Evolutionary conservation across 1,140 invertebrate species (phyloP).

Genomic region (Yoshiicerus persimilis): DNA sequence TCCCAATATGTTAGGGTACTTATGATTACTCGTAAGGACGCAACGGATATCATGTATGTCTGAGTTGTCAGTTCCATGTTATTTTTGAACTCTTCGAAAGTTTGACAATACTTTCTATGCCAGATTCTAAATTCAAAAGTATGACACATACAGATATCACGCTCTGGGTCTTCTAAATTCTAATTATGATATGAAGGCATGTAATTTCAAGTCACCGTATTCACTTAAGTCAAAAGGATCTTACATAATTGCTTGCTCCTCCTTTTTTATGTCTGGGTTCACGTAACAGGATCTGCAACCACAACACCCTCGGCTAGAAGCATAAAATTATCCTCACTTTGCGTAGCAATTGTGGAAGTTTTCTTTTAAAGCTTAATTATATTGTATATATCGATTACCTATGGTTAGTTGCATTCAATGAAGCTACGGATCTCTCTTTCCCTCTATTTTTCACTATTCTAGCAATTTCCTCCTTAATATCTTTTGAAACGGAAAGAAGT

Average conservation of each 20-base stretch:
- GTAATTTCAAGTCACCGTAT: neutral
- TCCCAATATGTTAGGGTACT: constrained; percentile 24
- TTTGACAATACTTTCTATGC: neutral
- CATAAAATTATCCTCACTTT: no score
- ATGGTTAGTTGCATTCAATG: neutral
- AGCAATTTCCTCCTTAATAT: neutral
- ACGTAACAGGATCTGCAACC: neutral
- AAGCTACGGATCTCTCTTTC: neutral
- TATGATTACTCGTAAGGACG: neutral
- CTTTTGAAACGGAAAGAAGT: neutral
- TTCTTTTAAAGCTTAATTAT: no score
- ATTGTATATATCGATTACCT: no score
- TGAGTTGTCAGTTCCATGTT: neutral
- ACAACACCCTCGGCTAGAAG: neutral
- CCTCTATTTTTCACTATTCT: neutral
- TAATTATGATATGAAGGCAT: neutral
- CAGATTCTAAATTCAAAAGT: neutral
- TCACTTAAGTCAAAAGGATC: no score
- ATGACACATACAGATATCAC: neutral
- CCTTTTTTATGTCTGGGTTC: neutral
- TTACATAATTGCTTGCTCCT: neutral
- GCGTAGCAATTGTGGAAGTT: no score
- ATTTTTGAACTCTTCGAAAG: neutral
- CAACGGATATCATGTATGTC: neutral
- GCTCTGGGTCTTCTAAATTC: no score